These are phyloP conservation scores for Sympetrum striolatum DNA, from an alignment of 2,888 invertebrate genomes.

Conservation along the genomic window DNA sequence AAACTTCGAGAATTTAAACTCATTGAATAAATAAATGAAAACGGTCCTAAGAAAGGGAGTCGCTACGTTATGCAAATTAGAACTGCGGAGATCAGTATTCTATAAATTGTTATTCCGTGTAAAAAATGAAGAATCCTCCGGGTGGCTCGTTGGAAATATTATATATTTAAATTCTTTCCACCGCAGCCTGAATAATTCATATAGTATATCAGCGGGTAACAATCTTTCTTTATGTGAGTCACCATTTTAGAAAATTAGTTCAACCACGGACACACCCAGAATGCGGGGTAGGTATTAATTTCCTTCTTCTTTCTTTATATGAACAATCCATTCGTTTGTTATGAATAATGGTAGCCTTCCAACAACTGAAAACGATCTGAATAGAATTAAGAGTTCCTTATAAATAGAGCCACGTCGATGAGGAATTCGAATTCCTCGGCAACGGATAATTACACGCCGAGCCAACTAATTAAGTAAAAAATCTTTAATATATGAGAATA, in stretches of 20 bases:
- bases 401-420: background rate
- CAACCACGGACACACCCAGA: slow-evolving; percentile 27
- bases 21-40: too few species aligned
- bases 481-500: too few species aligned
- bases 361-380: slow-evolving; percentile 28
- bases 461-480: background rate
- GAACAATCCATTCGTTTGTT: slow-evolving; percentile 29
- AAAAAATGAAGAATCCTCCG: background rate
- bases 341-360: slow-evolving; percentile 19
- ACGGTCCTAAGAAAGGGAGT: background rate
- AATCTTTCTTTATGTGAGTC: slow-evolving; percentile 36
- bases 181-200: slow-evolving; percentile 23
- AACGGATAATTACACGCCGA: background rate
- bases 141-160: background rate
- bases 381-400: background rate
- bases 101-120: background rate
- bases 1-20: too few species aligned
- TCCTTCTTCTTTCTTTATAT: slow-evolving; percentile 1
- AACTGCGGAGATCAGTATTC: background rate
- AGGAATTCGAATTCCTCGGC: background rate
- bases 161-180: slow-evolving; percentile 2
- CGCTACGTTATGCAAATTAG: background rate
- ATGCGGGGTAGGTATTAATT: slow-evolving; percentile 20
- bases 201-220: slow-evolving; percentile 23
- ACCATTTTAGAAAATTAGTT: slow-evolving; percentile 34